Evolutionary conservation across 2,113 vertebrate genomes (phyloP), one percentile per base, ranked within the genome.

Genomic region (Podarcis raffonei): DNA sequence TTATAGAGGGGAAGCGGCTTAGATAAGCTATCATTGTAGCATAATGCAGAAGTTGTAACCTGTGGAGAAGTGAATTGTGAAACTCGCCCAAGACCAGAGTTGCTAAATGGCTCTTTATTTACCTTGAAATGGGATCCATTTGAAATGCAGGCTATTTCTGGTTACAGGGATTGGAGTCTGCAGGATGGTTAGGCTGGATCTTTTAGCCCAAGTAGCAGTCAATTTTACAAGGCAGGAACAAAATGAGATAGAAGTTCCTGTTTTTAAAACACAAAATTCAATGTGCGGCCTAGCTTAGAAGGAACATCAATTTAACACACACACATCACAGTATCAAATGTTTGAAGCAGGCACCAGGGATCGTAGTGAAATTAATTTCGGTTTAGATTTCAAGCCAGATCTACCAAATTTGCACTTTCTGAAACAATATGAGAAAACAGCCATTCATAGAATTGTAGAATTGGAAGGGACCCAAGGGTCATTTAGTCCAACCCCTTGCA

Each of bases 41-140:
- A 76, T 83, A 88, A 75, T 84, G n/a, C 89, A 78, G 91, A 93
- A 93, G 84, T 74, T 92, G 9, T 89, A 90, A 94, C 90, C 91
- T 90, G 84, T 82, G 90, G 92, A 81, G 90, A 84, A 71, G 79
- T 87, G 87, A 93, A 94, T 88, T 78, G 78, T 90, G 84, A 66
- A 93, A 85, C 32, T 87, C 87, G 81, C 71, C 78, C 87, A 90
- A 93, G 87, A 42, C 53, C 30, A 86, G 80, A 76, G 62, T 92
- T 93, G 48, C 48, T 93, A 94, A 96, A 92, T 90, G 59, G 68
- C 16, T 39, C 71, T 94, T 94, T 92, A 90, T 95, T 95, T 93
- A 93, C 88, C 81, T 90, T 94, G 86, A 92, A 96, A 94, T 87
- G 66, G 79, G 59, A 86, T 89, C 48, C 1, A 0, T 93, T 89